Conservation (phyloP, 37 sponge, comb jelly and placozoan genomes). For the Crambe crambe region DNA sequence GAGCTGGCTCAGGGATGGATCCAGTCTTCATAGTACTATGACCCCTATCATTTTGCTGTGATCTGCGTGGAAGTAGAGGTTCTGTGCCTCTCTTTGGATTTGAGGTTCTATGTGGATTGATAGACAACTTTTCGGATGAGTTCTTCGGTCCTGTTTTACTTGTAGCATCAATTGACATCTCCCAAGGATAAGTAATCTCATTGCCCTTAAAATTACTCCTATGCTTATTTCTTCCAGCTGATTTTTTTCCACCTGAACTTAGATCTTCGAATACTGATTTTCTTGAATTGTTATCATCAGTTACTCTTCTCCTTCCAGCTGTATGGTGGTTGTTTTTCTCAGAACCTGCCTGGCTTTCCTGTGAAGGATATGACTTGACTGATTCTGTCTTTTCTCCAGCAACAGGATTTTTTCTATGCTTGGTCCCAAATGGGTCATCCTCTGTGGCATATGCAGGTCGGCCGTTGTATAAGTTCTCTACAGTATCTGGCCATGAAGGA, state of each 20-base stretch:
- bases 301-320: neutral
- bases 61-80: neutral
- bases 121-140: too few species aligned
- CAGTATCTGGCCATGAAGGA: neutral
- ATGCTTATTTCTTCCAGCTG: neutral
- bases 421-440: conserved; percentile 72
- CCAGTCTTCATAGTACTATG: too few species aligned
- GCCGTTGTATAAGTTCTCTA: conserved; percentile 81
- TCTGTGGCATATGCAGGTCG: conserved; percentile 69
- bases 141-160: too few species aligned
- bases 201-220: neutral
- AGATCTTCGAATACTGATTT: neutral
- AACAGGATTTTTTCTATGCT: too few species aligned
- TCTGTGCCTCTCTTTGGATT: neutral
- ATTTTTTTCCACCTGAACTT: neutral
- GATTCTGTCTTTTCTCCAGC: neutral
- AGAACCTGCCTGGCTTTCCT: neutral
- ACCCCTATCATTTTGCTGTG: conserved; percentile 8
- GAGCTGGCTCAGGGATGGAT: too few species aligned
- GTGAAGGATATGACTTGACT: neutral
- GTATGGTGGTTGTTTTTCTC: too few species aligned
- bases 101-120: too few species aligned
- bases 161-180: neutral
- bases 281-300: neutral
- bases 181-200: neutral